A percentile compares a stretch with the other conserved stretches of the same genome.
These are phyloP conservation scores for Conger conger DNA, from an alignment of 2,113 vertebrate genomes.

Conservation along the genomic window DNA sequence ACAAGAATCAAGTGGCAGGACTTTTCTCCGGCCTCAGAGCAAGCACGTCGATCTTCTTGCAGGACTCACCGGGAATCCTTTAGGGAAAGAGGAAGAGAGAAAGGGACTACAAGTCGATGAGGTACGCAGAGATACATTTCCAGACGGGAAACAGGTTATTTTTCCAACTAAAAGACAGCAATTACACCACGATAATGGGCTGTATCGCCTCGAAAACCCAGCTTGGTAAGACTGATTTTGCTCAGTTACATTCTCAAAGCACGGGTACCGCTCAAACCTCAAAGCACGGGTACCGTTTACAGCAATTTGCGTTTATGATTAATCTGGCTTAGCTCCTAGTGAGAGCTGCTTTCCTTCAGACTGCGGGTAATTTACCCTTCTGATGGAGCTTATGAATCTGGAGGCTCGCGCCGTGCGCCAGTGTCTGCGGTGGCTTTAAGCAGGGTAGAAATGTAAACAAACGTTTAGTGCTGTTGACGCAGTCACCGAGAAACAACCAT, in stretches of 20 bases:
- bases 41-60: conserved; percentile 33
- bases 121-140: conserved; percentile 63
- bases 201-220: conserved; percentile 83
- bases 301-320: not conserved
- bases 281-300: not conserved
- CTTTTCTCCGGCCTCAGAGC: conserved; percentile 47
- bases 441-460: conserved; percentile 1
- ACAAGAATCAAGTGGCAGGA: conserved; percentile 48
- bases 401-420: conserved; percentile 3
- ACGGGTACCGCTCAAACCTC: conserved; percentile 38
- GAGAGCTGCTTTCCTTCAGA: not conserved
- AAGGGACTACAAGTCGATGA: conserved; percentile 55
- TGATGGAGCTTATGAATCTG: not conserved
- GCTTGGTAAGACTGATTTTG: conserved; percentile 75
- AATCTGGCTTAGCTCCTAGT: not conserved
- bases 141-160: conserved; percentile 47
- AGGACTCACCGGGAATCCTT: conserved; percentile 50
- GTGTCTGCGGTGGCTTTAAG: not conserved
- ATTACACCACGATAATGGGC: conserved; percentile 74
- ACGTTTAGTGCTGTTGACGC: not conserved
- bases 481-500: not conserved
- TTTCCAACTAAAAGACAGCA: conserved; percentile 40
- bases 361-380: not conserved
- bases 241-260: conserved; percentile 46
- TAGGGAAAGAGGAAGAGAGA: conserved; percentile 38